Evolutionary conservation across 2,113 vertebrate genomes (phyloP), one percentile per base, ranked within the genome.

Genomic region (Malaclemys terrapin): DNA sequence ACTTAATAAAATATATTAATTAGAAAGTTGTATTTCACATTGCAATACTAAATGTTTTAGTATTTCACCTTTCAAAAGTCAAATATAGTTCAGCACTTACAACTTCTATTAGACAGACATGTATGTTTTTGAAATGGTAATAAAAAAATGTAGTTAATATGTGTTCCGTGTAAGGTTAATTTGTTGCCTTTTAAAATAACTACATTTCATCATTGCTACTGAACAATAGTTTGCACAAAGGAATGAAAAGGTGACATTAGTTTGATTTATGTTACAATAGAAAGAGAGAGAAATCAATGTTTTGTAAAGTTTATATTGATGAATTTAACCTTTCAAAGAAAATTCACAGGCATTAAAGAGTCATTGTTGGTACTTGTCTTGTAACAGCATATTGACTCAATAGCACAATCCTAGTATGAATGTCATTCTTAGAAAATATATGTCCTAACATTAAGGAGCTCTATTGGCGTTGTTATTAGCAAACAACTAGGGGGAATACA

Each of bases 1-100:
- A 78, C 80, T 90, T 93, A 85, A 88, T 29, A 2, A 7, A 93
- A 83, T 76, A 75, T 3, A 27, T 31, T 76, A 11, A 5, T 62
- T 84, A 31, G 19, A 82, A 92, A 95, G 35, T 45, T 84, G 3
- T 3, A 50, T 14, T 93, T 89, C 19, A 81, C 83, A 53, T 91
- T 84, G 1, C 3, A 75, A 3, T 62, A 45, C 1, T 93, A 85
- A 72, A 47, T 25, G 19, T 56, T 96, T 93, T 76, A 89, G 3
- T 52, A 80, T 88, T 91, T 97, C 89, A 53, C 14, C 4, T 88
- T 93, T 88, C 52, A 59, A 65, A 90, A 85, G 24, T 88, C n/a
- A 97, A 92, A 88, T 79, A 52, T 59, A 90, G 6, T 47, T 82
- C n/a, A 88, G 4, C 16, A 57, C 82, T 91, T 85, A 57, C 5